Conservation (phyloP, 2,888 invertebrate genomes). For the Pseudeuparius sepicola region DNA sequence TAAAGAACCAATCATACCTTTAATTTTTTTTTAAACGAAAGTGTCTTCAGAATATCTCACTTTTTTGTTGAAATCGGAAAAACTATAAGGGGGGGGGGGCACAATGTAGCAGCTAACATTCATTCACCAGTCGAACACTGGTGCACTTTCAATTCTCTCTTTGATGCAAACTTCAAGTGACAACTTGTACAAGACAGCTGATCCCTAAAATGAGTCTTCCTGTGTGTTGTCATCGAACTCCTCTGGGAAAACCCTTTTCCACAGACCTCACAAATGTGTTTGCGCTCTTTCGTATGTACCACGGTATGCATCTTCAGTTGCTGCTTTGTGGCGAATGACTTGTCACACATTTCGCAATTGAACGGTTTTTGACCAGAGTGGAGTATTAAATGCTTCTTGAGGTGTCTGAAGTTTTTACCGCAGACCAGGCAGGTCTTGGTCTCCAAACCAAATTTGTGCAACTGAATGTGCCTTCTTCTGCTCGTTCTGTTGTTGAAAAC, state of each 20-base stretch:
- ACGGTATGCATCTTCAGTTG: conserved; percentile 36
- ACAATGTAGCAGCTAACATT: too few species aligned
- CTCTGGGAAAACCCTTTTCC: conserved; percentile 45
- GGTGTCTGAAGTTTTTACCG: conserved; percentile 26
- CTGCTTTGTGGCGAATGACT: conserved; percentile 22
- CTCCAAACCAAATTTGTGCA: conserved; percentile 3
- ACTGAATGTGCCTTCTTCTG: conserved; percentile 7
- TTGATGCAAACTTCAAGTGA: too few species aligned
- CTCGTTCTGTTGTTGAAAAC: conserved; percentile 4
- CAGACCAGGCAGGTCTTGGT: conserved; percentile 16
- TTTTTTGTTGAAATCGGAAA: too few species aligned
- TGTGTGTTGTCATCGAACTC: too few species aligned
- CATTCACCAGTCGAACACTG: too few species aligned
- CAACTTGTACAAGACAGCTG: too few species aligned
- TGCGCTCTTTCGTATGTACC: conserved; percentile 43
- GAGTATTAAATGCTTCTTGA: conserved; percentile 39
- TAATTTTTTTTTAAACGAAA: too few species aligned
- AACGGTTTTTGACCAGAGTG: conserved; percentile 32
- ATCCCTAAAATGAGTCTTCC: too few species aligned
- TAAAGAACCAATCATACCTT: too few species aligned
- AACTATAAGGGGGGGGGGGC: too few species aligned
- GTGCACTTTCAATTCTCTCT: too few species aligned
- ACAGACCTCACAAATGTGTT: conserved; percentile 29
- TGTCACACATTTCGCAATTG: conserved; percentile 21
- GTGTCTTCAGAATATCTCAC: too few species aligned